Evolutionary conservation across 2,113 vertebrate genomes (phyloP).

Genomic region (Bostrychus sinensis): DNA sequence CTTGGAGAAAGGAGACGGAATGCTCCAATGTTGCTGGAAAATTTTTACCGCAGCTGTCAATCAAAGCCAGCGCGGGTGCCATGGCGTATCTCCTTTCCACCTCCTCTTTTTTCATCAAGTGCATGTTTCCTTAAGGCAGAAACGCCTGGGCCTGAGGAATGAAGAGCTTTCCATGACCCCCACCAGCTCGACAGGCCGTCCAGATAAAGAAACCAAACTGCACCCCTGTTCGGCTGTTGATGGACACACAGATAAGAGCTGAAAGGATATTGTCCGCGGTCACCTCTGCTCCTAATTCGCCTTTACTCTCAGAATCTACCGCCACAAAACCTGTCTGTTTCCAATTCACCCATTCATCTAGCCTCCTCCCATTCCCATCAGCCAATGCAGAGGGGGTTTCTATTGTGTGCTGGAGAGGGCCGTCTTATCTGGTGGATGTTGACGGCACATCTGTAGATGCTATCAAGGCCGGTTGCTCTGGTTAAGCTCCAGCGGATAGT

Average conservation of each 20-base stretch:
- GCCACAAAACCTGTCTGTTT: slow-evolving; percentile 1
- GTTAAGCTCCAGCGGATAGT: slow-evolving; percentile 46
- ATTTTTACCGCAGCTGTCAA: slow-evolving; percentile 49
- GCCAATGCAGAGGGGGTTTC: slow-evolving; percentile 49
- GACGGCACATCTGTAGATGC: slow-evolving; percentile 70
- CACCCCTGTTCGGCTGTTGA: slow-evolving; percentile 46
- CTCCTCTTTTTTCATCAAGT: slow-evolving; percentile 40
- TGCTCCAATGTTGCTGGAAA: slow-evolving; percentile 29
- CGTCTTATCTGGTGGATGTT: slow-evolving; percentile 54
- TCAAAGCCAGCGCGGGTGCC: slow-evolving; percentile 47
- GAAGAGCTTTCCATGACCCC: slow-evolving; percentile 36
- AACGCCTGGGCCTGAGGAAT: slow-evolving; percentile 26
- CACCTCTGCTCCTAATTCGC: slow-evolving; percentile 3
- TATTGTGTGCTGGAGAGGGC: slow-evolving; percentile 52
- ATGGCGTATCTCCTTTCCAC: slow-evolving; percentile 16
- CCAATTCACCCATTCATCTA: slow-evolving; percentile 39
- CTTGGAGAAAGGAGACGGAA: slow-evolving; percentile 3
- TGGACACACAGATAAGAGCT: slow-evolving; percentile 51
- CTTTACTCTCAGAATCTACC: neutral
- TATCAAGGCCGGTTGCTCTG: slow-evolving; percentile 62
- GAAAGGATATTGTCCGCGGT: slow-evolving; percentile 35
- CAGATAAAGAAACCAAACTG: slow-evolving; percentile 57
- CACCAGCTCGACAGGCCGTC: slow-evolving; percentile 33
- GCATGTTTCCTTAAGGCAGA: slow-evolving; percentile 44
- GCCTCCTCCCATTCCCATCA: slow-evolving; percentile 33